Base-by-base conservation (phyloP, 2,797 vertebrate species). In the Prunella strophiata region DNA sequence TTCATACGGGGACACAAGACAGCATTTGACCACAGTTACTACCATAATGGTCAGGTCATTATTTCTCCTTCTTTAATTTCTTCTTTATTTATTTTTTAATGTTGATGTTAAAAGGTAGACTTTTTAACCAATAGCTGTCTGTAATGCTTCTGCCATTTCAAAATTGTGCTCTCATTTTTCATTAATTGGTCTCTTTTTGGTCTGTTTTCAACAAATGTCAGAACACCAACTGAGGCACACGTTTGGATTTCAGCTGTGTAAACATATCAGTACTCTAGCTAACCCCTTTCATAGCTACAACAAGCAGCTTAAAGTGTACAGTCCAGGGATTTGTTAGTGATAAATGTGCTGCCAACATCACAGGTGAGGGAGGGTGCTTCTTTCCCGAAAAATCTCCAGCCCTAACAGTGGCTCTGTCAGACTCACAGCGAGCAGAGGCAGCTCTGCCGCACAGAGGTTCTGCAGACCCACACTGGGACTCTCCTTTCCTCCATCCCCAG, bases 111-210 rank as follows among this genome's bases (percentile, higher is more conserved):
- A 86, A 94, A 95, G 22, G 17, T 29, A 91, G 79, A 51, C 20
- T 58, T 55, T 96, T 95, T 80, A 93, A 85, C 91, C 80, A 89
- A 81, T 72, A 90, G 25, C 58, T 90, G 48, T 73, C 91, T 93
- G 76, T 94, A 91, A 92, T 82, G 32, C 42, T 92, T 80, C 78
- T 81, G 58, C 61, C 52, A 27, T 88, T 83, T 88, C 80, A 96
- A 95, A 96, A 95, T 5, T 34, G 12, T 73, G 57, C 43, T 84
- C 77, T 96, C 30, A 5, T 72, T 93, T 80, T 75, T 91, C 85
- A 48, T 70, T 93, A 94, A 77, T 77, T 94, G 71, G 34, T 65
- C 63, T 85, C 88, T 72, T 75, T 68, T 62, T 71, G 43, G 34
- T 85, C 47, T 54, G 11, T 85, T 85, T 94, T 85, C 57, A 78